phyloP scores from a whole-genome alignment of 2,888 invertebrate species.

The Chloroclystis v-ata region DNA sequence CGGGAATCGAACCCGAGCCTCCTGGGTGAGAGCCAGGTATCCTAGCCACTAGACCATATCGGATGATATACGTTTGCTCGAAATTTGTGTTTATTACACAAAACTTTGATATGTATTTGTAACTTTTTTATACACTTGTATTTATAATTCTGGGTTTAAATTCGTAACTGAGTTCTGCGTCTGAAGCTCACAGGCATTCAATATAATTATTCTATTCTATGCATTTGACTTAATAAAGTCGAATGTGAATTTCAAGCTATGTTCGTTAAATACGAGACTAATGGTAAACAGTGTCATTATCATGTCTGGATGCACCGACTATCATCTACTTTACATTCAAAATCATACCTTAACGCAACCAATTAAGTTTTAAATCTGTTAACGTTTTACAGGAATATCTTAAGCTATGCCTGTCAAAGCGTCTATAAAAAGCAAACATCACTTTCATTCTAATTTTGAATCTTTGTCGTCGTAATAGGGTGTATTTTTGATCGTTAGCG shows the following conservation, averaged over 20 bases:
- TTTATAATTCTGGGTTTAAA: not conserved
- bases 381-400: constrained; percentile 23
- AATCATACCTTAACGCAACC: constrained; percentile 16
- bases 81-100: constrained; percentile 1
- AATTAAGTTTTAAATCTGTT: constrained; percentile 17
- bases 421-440: constrained; percentile 24
- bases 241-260: constrained; percentile 47
- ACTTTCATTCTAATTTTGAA: constrained; percentile 4
- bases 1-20: constrained; percentile 80
- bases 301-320: constrained; percentile 60
- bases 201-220: constrained; percentile 24
- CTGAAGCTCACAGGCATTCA: constrained; percentile 5
- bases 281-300: constrained; percentile 73
- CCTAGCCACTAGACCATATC: constrained; percentile 83
- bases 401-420: constrained; percentile 30
- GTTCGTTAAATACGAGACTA: constrained; percentile 57
- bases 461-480: constrained; percentile 5
- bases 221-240: constrained; percentile 39
- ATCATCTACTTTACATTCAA: constrained; percentile 7
- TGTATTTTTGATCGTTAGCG: constrained; percentile 10
- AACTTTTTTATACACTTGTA: not conserved
- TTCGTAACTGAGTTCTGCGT: not conserved
- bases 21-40: constrained; percentile 85
- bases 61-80: constrained; percentile 21
- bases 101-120: not conserved